phyloP scores from a whole-genome alignment of 2,113 vertebrate genomes.

The Addax nasomaculatus region DNA sequence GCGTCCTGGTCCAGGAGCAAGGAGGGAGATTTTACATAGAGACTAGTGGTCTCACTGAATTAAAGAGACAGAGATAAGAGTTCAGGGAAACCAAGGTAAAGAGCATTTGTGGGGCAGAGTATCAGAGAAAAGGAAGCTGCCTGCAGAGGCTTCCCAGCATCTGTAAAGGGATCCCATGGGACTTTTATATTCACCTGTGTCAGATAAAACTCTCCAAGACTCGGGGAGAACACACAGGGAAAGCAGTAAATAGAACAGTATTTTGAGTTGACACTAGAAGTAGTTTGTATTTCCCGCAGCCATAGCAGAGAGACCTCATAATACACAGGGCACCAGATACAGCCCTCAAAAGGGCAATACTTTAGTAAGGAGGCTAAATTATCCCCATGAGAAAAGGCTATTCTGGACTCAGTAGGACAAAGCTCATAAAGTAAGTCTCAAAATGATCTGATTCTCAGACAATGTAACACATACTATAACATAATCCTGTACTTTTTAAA shows the following conservation, averaged over 20 bases:
- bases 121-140: background rate
- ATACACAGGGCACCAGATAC: background rate
- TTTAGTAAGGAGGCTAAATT: background rate
- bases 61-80: background rate
- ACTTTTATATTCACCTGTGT: background rate
- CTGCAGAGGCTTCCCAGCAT: background rate
- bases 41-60: background rate
- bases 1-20: background rate
- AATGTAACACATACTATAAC: background rate
- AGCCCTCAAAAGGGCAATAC: background rate
- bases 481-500: background rate
- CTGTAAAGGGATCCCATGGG: background rate
- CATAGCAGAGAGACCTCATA: background rate
- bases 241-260: background rate
- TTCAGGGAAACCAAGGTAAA: background rate
- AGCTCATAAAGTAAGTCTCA: background rate
- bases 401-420: background rate
- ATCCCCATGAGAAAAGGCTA: background rate
- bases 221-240: background rate
- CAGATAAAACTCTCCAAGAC: background rate
- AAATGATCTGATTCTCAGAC: background rate
- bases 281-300: background rate
- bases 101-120: background rate
- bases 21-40: background rate
- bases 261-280: background rate